A percentile compares a stretch with the other conserved stretches of the same genome.
Conservation (phyloP, 2,113 vertebrate genomes). For the Pterocles gutturalis region DNA sequence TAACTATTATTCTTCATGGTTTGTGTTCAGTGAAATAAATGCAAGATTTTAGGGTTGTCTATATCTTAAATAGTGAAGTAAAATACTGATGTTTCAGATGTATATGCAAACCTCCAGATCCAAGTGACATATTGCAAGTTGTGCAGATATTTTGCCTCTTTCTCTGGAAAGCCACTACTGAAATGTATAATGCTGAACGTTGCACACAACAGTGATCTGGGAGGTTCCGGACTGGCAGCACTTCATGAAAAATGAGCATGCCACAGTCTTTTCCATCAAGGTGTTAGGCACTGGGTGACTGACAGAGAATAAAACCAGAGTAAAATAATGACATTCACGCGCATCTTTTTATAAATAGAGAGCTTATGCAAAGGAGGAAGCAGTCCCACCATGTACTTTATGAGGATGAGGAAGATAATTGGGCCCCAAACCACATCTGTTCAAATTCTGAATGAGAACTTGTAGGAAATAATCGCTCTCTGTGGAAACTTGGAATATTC, state of each 20-base stretch:
- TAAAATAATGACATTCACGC: background rate
- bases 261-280: background rate
- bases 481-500: background rate
- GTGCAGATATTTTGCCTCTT: background rate
- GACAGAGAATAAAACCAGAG: background rate
- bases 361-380: background rate
- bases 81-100: background rate
- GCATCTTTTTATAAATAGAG: background rate
- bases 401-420: background rate
- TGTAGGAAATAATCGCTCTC: background rate
- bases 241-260: background rate
- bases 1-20: accelerated
- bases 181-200: background rate
- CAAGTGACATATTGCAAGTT: background rate
- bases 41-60: background rate
- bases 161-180: background rate
- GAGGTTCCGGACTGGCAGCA: background rate
- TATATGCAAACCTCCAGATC: background rate
- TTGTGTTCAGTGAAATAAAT: background rate
- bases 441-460: background rate
- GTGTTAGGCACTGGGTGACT: background rate
- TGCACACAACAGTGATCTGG: background rate
- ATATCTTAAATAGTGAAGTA: background rate
- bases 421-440: background rate
- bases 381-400: background rate